These are phyloP conservation scores for Ectobius pallidus DNA, from an alignment of 2,888 invertebrate species.

Conservation along the genomic window DNA sequence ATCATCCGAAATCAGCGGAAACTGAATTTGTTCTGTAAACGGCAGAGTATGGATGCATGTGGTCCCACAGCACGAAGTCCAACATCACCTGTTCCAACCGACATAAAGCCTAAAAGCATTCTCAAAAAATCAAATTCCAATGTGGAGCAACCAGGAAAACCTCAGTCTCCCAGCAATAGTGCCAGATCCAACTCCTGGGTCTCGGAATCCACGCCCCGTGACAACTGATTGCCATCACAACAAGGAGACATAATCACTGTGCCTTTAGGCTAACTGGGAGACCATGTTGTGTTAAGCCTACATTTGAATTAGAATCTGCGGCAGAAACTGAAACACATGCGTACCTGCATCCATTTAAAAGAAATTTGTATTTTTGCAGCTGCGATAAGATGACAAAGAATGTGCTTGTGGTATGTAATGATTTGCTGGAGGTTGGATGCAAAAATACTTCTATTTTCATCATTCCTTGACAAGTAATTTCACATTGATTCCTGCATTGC, in stretches of 20 bases:
- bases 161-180: constrained; percentile 42
- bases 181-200: constrained; percentile 44
- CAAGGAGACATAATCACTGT: background rate
- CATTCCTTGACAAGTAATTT: constrained; percentile 25
- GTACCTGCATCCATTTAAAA: constrained; percentile 23
- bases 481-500: constrained; percentile 4
- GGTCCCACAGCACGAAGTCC: constrained; percentile 39
- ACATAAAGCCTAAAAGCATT: constrained; percentile 49
- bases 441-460: constrained; percentile 13
- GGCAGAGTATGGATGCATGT: constrained; percentile 42
- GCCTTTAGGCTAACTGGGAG: constrained; percentile 25
- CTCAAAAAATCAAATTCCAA: constrained; percentile 50
- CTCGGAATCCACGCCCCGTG: constrained; percentile 34
- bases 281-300: background rate
- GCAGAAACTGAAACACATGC: background rate
- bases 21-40: constrained; percentile 42
- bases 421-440: background rate
- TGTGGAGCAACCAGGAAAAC: constrained; percentile 45
- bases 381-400: background rate
- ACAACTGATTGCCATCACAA: background rate
- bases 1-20: constrained; percentile 41
- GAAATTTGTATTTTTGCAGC: constrained; percentile 23
- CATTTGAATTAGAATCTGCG: background rate
- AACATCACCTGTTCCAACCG: constrained; percentile 43
- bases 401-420: background rate